Base-by-base conservation (phyloP, 2,888 invertebrate genomes). In the Danaus chrysippus region DNA sequence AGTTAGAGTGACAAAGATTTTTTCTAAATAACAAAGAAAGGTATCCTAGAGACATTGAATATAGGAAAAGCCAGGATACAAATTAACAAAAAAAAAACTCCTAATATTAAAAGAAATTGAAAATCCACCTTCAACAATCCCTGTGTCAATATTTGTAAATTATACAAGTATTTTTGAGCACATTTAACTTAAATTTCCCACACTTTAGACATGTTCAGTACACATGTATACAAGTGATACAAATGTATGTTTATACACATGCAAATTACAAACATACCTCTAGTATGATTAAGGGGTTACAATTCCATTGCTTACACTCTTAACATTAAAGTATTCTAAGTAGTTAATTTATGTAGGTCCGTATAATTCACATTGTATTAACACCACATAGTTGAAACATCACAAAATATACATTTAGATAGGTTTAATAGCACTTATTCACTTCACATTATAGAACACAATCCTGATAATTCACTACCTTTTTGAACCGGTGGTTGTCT, bases 361-460 rank as follows among this genome's bases (percentile, higher is more conserved):
- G 23, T 34, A 34, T 34, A 34, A 34, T 6, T 34, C 23, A 34
- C 23, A 34, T 1, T 34, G 23, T 34, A 34, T 34, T 34, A 34
- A 34, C 23, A 34, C 23, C 2, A 34, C 23, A 34, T 8, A 34
- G 23, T 3, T 34, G 6, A 6, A 5, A 6, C 2, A 34, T 6
- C 23, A 34, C 23, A 34, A 6, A 34, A 34, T 34, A 34, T 34
- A 34, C 23, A 34, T 5, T 5, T 34, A 34, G 2, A 34, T 5
- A 34, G 23, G 23, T 34, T 34, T 34, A 34, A 34, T 34, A 34
- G 1, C 23, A 34, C 6, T 6, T 0, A 34, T 6, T 34, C 34
- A 42, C 23, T 44, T 87, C 84, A 96, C 96, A 96, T 96, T 73
- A 97, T 95, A 58, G 95, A 94, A 89, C 97, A 97, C 71, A 97